Conservation (phyloP, 2,797 vertebrate species). For the Tachyglossus aculeatus region DNA sequence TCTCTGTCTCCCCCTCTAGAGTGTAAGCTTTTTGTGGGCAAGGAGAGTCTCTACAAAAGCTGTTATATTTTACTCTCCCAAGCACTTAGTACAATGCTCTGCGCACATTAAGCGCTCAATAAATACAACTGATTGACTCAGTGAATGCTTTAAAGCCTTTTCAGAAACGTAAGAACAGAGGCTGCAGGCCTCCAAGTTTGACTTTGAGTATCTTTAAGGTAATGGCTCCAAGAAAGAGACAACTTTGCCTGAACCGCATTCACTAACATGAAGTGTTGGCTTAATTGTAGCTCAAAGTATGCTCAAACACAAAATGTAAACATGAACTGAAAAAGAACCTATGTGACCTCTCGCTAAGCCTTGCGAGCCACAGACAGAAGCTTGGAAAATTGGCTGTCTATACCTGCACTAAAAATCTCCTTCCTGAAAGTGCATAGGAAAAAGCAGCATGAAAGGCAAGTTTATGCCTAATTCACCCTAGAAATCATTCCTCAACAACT, state of each 20-base stretch:
- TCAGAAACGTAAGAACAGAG: too few relatives aligned
- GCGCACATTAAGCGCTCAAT: too few relatives aligned
- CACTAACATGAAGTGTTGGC: too few relatives aligned
- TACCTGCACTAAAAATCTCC: not conserved
- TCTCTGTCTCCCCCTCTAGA: too few relatives aligned
- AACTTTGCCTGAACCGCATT: too few relatives aligned
- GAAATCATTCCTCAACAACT: slow-evolving; percentile 14
- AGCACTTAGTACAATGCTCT: too few relatives aligned
- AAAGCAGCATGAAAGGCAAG: not conserved
- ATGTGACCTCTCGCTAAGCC: slow-evolving; percentile 5
- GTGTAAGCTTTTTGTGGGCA: too few relatives aligned
- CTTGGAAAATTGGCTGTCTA: not conserved
- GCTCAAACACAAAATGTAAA: slow-evolving; percentile 17
- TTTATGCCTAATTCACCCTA: not conserved
- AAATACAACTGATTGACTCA: too few relatives aligned
- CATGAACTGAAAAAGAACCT: slow-evolving; percentile 1
- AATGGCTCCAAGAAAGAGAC: not conserved
- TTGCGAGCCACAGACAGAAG: slow-evolving; percentile 1
- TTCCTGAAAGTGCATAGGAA: not conserved
- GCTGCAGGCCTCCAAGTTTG: not conserved
- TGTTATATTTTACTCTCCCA: too few relatives aligned
- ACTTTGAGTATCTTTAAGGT: not conserved
- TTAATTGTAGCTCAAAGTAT: slow-evolving; percentile 11
- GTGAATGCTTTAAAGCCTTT: too few relatives aligned
- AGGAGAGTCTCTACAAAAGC: too few relatives aligned